Conservation (phyloP, 2,888 invertebrate genomes). For the Agrilus cyanescens region DNA sequence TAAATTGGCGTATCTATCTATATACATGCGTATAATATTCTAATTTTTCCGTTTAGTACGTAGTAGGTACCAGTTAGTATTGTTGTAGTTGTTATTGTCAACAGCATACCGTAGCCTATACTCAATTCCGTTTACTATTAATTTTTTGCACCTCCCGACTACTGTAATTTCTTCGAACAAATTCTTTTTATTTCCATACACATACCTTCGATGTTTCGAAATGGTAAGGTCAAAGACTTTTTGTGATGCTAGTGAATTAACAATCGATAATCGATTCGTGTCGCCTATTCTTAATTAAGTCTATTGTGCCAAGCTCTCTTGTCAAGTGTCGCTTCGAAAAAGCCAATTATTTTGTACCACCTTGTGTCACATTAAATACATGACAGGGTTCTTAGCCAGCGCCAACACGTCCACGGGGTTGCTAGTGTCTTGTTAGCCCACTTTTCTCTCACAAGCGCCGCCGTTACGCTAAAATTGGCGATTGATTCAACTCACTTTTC, state of each 20-base stretch:
- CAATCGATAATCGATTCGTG: conserved; percentile 22
- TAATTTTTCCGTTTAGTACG: no score
- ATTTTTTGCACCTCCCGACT: no score
- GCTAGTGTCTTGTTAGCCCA: conserved; percentile 12
- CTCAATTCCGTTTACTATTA: no score
- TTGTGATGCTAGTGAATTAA: conserved; percentile 20
- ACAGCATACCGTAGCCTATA: no score
- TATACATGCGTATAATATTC: no score
- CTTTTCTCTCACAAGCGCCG: conserved; percentile 13
- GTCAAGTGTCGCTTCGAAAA: conserved; percentile 22
- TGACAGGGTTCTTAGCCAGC: conserved; percentile 19
- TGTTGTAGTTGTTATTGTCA: no score
- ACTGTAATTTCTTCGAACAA: no score
- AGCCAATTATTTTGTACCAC: conserved; percentile 22
- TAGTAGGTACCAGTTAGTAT: no score
- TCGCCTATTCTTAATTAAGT: conserved; percentile 20
- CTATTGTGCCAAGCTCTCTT: conserved; percentile 19
- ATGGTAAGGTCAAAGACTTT: conserved; percentile 13
- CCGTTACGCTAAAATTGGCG: no score
- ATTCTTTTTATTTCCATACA: no score
- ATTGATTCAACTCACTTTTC: no score
- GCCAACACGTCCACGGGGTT: background rate
- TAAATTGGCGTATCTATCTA: no score
- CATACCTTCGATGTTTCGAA: conserved; percentile 8
- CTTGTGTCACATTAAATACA: conserved; percentile 16